Conservation (phyloP, 2,888 invertebrate genomes). For the Cheilosia vulpina region DNA sequence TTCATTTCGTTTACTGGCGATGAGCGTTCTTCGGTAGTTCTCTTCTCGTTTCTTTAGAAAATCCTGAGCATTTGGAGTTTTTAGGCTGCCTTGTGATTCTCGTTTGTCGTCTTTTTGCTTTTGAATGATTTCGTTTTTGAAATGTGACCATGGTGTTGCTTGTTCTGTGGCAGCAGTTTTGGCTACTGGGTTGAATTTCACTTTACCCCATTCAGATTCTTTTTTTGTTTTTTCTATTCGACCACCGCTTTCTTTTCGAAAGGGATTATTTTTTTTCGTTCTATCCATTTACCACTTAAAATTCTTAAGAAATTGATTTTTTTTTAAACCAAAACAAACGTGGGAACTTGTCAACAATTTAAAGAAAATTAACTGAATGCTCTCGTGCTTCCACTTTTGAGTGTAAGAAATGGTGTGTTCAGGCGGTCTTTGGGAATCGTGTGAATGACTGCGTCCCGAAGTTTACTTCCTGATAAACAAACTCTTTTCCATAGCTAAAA, state of each 20-base stretch:
- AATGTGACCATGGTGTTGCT: constrained; percentile 80
- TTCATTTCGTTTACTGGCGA: constrained; percentile 78
- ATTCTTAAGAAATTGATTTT: neutral
- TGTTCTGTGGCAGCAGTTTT: constrained; percentile 58
- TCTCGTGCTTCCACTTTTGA: neutral
- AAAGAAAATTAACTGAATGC: neutral
- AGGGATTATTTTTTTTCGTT: constrained; percentile 46
- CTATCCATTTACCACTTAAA: constrained; percentile 26
- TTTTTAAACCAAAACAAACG: neutral
- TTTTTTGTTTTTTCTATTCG: constrained; percentile 50
- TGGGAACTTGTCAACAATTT: neutral
- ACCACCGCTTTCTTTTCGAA: constrained; percentile 7
- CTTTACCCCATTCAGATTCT: constrained; percentile 77
- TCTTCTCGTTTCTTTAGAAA: constrained; percentile 78
- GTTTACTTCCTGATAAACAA: too few relatives aligned
- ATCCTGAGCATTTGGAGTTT: constrained; percentile 69
- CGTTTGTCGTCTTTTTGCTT: constrained; percentile 76
- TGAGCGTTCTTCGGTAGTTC: constrained; percentile 78
- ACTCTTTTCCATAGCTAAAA: too few relatives aligned
- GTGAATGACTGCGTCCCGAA: too few relatives aligned
- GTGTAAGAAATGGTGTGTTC: neutral
- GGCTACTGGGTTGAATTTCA: constrained; percentile 77
- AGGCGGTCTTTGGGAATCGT: neutral
- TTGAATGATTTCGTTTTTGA: constrained; percentile 78
- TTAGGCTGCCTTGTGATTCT: neutral